These are phyloP conservation scores for Danionella dracula DNA, from an alignment of 2,797 vertebrate genomes.

Conservation along the genomic window DNA sequence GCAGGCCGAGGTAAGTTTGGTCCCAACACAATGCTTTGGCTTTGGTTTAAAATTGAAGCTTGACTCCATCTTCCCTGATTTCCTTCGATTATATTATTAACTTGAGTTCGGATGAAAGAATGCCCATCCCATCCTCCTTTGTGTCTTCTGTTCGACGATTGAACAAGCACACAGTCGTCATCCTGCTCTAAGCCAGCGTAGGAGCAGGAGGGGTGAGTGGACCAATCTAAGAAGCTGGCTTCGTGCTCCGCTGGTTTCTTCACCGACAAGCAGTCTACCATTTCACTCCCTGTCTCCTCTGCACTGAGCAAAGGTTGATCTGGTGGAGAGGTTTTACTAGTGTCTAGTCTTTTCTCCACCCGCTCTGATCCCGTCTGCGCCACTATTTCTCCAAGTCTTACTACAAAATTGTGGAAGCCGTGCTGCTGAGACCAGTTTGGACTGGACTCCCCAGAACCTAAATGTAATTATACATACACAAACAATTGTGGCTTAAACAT, in stretches of 20 bases:
- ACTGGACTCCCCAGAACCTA: conserved; percentile 5
- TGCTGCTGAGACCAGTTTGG: conserved; percentile 3
- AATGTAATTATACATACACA: background rate
- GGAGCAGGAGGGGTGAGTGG: conserved; percentile 48
- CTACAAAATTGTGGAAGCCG: conserved; percentile 1
- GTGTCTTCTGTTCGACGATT: conserved; percentile 17
- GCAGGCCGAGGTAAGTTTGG: conserved; percentile 32
- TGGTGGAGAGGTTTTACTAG: conserved; percentile 41
- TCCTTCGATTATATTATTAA: background rate
- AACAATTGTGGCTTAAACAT: too few relatives aligned
- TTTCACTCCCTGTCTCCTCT: conserved; percentile 1
- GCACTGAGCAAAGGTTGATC: conserved; percentile 26
- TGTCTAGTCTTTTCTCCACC: conserved; percentile 37
- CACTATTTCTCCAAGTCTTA: conserved; percentile 1
- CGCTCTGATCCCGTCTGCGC: background rate
- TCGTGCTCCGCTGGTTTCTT: conserved; percentile 53
- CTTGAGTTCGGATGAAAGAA: background rate
- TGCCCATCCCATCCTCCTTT: background rate
- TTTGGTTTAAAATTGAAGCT: conserved; percentile 11
- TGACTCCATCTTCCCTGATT: conserved; percentile 27
- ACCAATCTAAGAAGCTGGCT: conserved; percentile 60
- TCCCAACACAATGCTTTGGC: conserved; percentile 5
- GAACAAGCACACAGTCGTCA: conserved; percentile 52
- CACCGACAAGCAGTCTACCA: conserved; percentile 53
- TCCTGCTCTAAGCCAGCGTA: conserved; percentile 46